A percentile compares a stretch with the other conserved stretches of the same genome.
Conservation (phyloP, 2,797 vertebrate species). For the Remorina albescens region DNA sequence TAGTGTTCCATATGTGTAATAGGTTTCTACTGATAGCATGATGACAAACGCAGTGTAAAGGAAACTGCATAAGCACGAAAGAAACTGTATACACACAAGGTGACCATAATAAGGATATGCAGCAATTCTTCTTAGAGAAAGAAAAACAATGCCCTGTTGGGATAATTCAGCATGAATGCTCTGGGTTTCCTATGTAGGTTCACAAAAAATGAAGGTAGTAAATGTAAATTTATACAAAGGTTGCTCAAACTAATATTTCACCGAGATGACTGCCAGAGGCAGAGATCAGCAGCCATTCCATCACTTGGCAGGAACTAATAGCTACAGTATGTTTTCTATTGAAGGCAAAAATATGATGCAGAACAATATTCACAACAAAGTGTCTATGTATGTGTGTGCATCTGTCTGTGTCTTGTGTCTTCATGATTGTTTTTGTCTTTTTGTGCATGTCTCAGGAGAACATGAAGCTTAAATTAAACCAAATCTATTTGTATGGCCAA, state of each 20-base stretch:
- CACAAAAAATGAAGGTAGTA: neutral
- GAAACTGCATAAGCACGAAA: conserved; percentile 42
- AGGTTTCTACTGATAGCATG: conserved; percentile 43
- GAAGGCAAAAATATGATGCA: conserved; percentile 1
- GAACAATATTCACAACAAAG: neutral
- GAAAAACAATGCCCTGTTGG: neutral
- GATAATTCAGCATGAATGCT: neutral
- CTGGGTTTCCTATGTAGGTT: neutral
- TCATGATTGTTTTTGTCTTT: neutral
- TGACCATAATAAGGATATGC: conserved; percentile 2
- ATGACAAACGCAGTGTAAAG: conserved; percentile 40
- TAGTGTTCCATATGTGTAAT: conserved; percentile 41
- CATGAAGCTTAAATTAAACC: neutral
- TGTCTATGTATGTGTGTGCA: too few species aligned
- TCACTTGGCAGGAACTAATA: neutral
- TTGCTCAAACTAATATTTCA: neutral
- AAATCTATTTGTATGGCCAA: neutral
- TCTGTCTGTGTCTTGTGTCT: too few species aligned
- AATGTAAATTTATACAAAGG: conserved; percentile 11
- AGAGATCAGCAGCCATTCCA: neutral
- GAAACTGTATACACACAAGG: conserved; percentile 13
- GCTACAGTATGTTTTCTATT: neutral
- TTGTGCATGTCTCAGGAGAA: neutral
- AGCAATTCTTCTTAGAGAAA: neutral
- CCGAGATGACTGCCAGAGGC: neutral